A percentile compares a stretch with the other conserved stretches of the same genome.
Evolutionary conservation across 2,888 invertebrate species (phyloP).

Genomic region (Clistopyga incitator): DNA sequence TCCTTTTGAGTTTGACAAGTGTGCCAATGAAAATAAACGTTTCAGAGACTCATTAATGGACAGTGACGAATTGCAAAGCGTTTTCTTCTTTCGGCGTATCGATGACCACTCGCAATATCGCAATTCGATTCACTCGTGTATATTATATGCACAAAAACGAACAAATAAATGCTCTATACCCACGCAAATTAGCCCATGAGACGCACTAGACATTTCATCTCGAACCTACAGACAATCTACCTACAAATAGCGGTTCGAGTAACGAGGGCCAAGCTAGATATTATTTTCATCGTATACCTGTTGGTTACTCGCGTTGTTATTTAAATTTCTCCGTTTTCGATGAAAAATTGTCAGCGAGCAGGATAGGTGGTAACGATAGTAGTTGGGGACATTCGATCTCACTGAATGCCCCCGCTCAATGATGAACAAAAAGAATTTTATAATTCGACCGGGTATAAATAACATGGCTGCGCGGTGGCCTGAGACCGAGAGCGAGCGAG

Average conservation of each 20-base stretch:
- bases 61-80: slow-evolving; percentile 78
- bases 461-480: slow-evolving; percentile 62
- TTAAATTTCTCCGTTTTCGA: not conserved
- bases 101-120: too few species aligned
- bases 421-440: slow-evolving; percentile 82
- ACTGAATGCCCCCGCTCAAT: slow-evolving; percentile 72
- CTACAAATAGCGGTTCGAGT: too few species aligned
- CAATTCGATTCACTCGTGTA: too few species aligned
- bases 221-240: too few species aligned
- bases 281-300: not conserved
- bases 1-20: slow-evolving; percentile 37
- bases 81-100: too few species aligned
- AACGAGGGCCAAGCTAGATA: too few species aligned
- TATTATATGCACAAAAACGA: slow-evolving; percentile 14
- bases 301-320: not conserved
- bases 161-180: slow-evolving; percentile 36
- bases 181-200: slow-evolving; percentile 52
- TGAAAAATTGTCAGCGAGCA: not conserved
- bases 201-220: too few species aligned
- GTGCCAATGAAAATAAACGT: slow-evolving; percentile 37
- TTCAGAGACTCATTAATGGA: slow-evolving; percentile 78
- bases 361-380: not conserved
- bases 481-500: slow-evolving; percentile 55
- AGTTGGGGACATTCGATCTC: slow-evolving; percentile 73
- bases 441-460: slow-evolving; percentile 79